phyloP scores from a whole-genome alignment of 2,797 vertebrate genomes.

The Picus viridis region DNA sequence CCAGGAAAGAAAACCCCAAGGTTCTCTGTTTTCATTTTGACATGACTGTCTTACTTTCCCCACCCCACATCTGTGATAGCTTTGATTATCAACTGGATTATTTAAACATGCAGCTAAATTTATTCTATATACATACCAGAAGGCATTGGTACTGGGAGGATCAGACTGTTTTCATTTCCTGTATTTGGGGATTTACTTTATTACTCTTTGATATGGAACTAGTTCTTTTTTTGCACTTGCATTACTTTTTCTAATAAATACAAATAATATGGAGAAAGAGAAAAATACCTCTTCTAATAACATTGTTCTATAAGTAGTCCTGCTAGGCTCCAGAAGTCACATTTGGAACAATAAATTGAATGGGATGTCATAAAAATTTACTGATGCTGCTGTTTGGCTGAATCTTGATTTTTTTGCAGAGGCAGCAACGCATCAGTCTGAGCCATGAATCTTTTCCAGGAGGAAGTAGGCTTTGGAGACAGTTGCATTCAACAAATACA shows the following conservation, averaged over 20 bases:
- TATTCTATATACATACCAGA: neutral
- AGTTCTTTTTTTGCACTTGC: neutral
- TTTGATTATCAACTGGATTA: neutral
- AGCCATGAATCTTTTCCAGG: neutral
- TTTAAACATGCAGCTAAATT: slow-evolving; percentile 19
- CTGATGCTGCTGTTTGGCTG: slow-evolving; percentile 9
- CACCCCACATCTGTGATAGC: neutral
- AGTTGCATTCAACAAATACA: neutral
- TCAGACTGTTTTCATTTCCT: slow-evolving; percentile 58
- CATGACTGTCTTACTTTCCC: neutral
- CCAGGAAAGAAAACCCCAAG: neutral
- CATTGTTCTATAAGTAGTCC: slow-evolving; percentile 5
- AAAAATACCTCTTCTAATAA: slow-evolving; percentile 16
- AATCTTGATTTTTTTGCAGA: slow-evolving; percentile 14
- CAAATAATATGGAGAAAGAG: slow-evolving; percentile 31
- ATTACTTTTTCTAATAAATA: slow-evolving; percentile 33
- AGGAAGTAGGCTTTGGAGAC: neutral
- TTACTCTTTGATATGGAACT: neutral
- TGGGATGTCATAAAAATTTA: neutral
- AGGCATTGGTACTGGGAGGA: neutral
- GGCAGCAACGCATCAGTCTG: neutral
- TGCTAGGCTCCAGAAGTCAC: neutral
- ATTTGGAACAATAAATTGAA: slow-evolving; percentile 10
- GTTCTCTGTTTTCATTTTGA: neutral
- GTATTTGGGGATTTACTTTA: slow-evolving; percentile 17